Conservation (phyloP, 2,797 vertebrate species). For the Erpetoichthys calabaricus region DNA sequence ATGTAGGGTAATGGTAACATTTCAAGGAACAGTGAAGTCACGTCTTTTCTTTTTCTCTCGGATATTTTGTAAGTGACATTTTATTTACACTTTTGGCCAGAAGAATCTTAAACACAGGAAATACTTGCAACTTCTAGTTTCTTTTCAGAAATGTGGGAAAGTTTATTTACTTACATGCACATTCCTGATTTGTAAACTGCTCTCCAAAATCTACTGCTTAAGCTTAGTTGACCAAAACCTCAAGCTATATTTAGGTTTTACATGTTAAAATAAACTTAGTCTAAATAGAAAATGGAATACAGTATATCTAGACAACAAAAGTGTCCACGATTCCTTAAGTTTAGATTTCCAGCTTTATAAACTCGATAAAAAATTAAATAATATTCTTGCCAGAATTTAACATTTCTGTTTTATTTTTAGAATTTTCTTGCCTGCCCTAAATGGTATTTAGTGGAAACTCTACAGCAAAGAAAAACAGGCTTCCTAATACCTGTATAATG, state of each 20-base stretch:
- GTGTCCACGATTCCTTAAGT: neutral
- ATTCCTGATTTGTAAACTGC: conserved; percentile 79
- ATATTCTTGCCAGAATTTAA: too few species aligned
- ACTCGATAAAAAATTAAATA: too few species aligned
- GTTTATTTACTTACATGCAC: conserved; percentile 91
- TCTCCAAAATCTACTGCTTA: conserved; percentile 46
- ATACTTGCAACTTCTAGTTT: conserved; percentile 52
- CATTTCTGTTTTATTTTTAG: too few species aligned
- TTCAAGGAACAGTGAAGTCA: too few species aligned
- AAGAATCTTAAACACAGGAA: conserved; percentile 52
- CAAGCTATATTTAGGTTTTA: conserved; percentile 64
- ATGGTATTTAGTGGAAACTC: too few species aligned
- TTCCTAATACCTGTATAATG: too few species aligned
- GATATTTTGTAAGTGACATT: conserved; percentile 29
- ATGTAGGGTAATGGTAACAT: too few species aligned
- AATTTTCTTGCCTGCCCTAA: too few species aligned
- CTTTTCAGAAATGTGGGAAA: conserved; percentile 76
- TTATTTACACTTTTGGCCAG: conserved; percentile 48
- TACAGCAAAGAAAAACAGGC: too few species aligned
- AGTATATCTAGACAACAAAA: neutral
- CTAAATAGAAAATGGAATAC: neutral
- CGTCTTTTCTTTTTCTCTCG: too few species aligned
- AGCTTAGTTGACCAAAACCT: conserved; percentile 46
- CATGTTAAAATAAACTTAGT: neutral
- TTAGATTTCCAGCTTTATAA: neutral